These are phyloP conservation scores for Clarias macrocephalus DNA, from an alignment of 2,113 vertebrate genomes.

Conservation along the genomic window DNA sequence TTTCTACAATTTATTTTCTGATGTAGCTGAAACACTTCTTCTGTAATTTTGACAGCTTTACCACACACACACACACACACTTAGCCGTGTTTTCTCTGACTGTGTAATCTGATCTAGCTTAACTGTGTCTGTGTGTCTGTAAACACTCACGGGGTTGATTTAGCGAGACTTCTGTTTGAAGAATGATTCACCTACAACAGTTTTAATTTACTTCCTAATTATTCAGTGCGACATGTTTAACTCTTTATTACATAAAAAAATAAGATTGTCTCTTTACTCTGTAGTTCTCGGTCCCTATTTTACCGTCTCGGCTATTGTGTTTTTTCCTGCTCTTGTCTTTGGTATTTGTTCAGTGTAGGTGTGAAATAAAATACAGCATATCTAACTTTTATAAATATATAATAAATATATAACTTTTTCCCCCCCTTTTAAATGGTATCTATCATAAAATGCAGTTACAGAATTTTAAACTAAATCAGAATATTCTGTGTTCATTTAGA, in stretches of 20 bases:
- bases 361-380: too few species aligned
- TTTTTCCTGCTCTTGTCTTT: background rate
- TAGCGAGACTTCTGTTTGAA: background rate
- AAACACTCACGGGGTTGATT: background rate
- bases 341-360: background rate
- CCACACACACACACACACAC: background rate
- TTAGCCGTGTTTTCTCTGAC: background rate
- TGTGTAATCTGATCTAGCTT: background rate
- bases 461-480: too few species aligned
- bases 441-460: too few species aligned
- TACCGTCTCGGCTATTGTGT: background rate
- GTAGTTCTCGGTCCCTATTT: background rate
- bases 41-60: background rate
- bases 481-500: too few species aligned
- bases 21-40: background rate
- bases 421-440: too few species aligned
- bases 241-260: background rate
- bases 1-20: background rate
- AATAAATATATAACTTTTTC: too few species aligned
- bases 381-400: too few species aligned
- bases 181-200: background rate
- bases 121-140: background rate
- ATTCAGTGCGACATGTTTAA: background rate
- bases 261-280: background rate
- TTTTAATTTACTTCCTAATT: background rate